phyloP scores from a whole-genome alignment of 64 coral and sea anemone genomes.

The Stichodactyla mertensii region DNA sequence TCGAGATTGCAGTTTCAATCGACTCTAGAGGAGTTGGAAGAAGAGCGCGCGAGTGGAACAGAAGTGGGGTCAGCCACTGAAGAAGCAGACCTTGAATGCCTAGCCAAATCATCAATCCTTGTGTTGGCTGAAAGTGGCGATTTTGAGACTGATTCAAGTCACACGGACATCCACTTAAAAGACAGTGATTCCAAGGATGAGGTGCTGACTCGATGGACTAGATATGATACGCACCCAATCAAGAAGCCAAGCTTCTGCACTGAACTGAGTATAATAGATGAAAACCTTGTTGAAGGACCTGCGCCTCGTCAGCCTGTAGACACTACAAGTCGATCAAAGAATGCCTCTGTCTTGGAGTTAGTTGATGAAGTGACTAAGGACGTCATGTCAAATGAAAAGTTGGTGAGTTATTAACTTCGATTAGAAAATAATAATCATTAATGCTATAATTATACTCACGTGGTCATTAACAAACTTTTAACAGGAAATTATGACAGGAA shows the following conservation, averaged over 20 bases:
- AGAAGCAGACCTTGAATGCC: not conserved
- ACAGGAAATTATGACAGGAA: not conserved
- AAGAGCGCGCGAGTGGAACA: not conserved
- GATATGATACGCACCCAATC: not conserved
- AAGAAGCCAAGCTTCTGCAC: not conserved
- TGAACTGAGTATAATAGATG: not conserved
- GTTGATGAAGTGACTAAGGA: constrained; percentile 28
- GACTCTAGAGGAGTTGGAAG: not conserved
- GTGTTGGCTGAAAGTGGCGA: constrained; percentile 11
- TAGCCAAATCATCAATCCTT: not conserved
- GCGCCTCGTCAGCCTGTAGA: not conserved
- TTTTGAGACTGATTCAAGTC: not conserved
- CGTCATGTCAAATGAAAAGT: not conserved
- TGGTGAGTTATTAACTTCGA: not conserved
- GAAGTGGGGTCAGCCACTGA: not conserved
- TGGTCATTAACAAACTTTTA: no score
- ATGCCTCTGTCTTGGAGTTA: not conserved
- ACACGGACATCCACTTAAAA: not conserved
- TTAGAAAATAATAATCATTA: no score
- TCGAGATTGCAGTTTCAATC: not conserved
- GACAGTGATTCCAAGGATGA: not conserved
- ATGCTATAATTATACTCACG: no score
- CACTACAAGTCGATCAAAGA: not conserved
- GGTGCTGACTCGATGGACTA: constrained; percentile 10
- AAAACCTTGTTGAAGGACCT: not conserved